These are phyloP conservation scores for Periplaneta americana DNA, from an alignment of 1,140 invertebrate genomes.

Conservation along the genomic window DNA sequence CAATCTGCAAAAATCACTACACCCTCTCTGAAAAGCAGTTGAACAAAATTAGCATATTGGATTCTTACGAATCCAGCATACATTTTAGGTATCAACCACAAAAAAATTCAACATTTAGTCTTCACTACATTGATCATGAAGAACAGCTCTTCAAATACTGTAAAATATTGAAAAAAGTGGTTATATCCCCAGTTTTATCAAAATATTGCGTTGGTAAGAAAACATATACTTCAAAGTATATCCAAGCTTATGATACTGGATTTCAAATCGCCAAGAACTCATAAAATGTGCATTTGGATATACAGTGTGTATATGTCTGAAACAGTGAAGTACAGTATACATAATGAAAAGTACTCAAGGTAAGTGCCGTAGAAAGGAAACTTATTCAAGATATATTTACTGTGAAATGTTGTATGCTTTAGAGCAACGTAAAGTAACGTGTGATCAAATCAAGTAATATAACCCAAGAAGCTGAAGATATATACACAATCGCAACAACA, in stretches of 20 bases:
- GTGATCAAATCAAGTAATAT: slow-evolving; percentile 22
- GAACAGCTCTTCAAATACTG: slow-evolving; percentile 13
- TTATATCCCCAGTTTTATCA: slow-evolving; percentile 1
- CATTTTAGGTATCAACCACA: slow-evolving; percentile 11
- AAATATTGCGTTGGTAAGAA: slow-evolving; percentile 20
- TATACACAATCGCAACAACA: slow-evolving; percentile 17
- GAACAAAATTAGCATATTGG: slow-evolving; percentile 20
- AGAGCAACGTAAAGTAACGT: slow-evolving; percentile 23
- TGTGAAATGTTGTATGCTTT: slow-evolving; percentile 20
- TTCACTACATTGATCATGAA: slow-evolving; percentile 9
- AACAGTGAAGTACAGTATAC: slow-evolving; percentile 23
- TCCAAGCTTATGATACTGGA: slow-evolving; percentile 16
- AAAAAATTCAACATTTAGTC: slow-evolving; percentile 10
- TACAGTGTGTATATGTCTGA: slow-evolving; percentile 20
- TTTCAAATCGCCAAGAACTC: not conserved
- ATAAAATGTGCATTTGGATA: slow-evolving; percentile 21
- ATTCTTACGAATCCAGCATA: slow-evolving; percentile 9
- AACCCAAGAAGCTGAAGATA: slow-evolving; percentile 22
- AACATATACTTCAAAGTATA: slow-evolving; percentile 25
- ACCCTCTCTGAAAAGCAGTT: slow-evolving; percentile 25
- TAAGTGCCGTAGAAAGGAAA: slow-evolving; percentile 59
- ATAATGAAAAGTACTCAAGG: slow-evolving; percentile 20
- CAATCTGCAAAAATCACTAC: slow-evolving; percentile 25
- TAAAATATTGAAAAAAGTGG: slow-evolving; percentile 17
- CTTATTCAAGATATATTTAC: slow-evolving; percentile 35